Percentiles rank a stretch among this genome's conserved stretches.
These are phyloP conservation scores for Xenus cinereus DNA, from an alignment of 2,113 vertebrate species.

Conservation along the genomic window DNA sequence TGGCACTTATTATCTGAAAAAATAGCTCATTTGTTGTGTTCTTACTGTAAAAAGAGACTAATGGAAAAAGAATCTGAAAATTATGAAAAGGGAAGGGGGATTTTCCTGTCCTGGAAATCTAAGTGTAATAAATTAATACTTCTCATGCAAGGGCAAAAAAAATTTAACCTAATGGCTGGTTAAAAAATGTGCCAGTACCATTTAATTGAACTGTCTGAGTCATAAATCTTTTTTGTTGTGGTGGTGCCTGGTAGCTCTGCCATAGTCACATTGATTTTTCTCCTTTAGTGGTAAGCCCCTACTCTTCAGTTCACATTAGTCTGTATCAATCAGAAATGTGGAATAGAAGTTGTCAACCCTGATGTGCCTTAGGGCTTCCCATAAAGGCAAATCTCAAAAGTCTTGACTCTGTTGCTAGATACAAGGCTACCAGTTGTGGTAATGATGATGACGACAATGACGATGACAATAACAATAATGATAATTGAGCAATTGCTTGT, in stretches of 20 bases:
- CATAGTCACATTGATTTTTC: neutral
- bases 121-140: neutral
- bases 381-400: neutral
- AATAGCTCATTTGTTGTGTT: neutral
- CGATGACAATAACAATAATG: neutral
- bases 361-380: neutral
- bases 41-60: neutral
- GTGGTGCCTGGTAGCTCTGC: neutral
- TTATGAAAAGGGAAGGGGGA: neutral
- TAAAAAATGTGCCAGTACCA: constrained; percentile 7
- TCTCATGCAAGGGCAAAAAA: neutral
- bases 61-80: neutral
- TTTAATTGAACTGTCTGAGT: constrained; percentile 40
- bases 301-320: neutral
- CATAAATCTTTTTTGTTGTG: constrained; percentile 16
- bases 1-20: neutral
- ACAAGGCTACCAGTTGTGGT: neutral
- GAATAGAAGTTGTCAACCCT: neutral
- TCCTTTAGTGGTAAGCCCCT: neutral
- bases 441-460: neutral
- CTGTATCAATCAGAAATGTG: neutral
- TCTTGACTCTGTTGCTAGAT: neutral
- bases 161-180: neutral
- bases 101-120: neutral
- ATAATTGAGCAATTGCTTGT: neutral